phyloP scores from a whole-genome alignment of 53 echinoderm and acorn worm genomes.

The Holothuria scabra region DNA sequence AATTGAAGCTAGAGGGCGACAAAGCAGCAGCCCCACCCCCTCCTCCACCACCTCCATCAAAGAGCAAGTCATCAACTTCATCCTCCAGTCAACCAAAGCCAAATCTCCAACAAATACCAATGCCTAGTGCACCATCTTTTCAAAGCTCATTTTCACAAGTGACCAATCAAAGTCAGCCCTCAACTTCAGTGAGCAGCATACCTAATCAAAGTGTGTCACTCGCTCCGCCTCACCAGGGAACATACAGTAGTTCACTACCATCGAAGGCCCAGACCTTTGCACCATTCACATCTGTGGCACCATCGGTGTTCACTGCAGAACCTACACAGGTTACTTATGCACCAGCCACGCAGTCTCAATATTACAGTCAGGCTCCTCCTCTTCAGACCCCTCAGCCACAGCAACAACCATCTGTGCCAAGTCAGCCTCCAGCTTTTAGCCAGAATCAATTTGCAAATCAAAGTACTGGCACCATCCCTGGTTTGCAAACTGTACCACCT shows the following conservation, averaged over 20 bases:
- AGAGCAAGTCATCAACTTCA: conserved; percentile 44
- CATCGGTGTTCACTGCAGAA: conserved; percentile 17
- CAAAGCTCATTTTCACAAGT: conserved; percentile 7
- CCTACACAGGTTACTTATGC: conserved; percentile 7
- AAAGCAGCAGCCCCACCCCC: conserved; percentile 60
- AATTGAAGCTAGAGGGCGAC: conserved; percentile 52
- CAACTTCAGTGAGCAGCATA: conserved; percentile 6
- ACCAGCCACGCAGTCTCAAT: conserved; percentile 8
- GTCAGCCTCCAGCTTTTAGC: conserved; percentile 11
- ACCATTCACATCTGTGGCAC: conserved; percentile 23
- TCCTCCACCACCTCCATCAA: conserved; percentile 55
- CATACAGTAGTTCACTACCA: not conserved
- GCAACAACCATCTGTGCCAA: conserved; percentile 12
- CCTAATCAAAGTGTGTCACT: not conserved
- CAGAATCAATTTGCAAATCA: conserved; percentile 14
- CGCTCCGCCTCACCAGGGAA: conserved; percentile 19
- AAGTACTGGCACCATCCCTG: not conserved
- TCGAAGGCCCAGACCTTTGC: conserved; percentile 5
- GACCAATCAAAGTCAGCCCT: conserved; percentile 7
- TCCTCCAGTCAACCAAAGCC: conserved; percentile 14
- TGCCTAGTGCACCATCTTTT: conserved; percentile 33
- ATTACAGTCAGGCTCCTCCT: conserved; percentile 28
- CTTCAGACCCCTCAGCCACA: conserved; percentile 21
- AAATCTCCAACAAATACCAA: conserved; percentile 27
- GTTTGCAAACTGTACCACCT: conserved; percentile 39